Conservation (phyloP, 2,888 invertebrate genomes). For the Tetropium fuscum region DNA sequence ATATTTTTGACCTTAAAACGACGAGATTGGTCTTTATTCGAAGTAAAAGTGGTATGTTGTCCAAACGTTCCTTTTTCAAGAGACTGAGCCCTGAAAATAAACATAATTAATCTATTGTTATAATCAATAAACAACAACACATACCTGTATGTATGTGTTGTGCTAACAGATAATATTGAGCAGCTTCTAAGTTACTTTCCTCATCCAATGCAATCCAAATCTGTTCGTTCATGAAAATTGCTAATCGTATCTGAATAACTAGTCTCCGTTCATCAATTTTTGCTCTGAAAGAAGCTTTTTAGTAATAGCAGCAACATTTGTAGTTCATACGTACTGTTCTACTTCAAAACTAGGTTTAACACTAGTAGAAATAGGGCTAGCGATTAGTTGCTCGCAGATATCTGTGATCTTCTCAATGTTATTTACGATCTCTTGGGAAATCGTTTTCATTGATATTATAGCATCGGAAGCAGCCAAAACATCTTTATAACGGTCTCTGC, state of each 20-base stretch:
- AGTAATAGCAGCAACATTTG: not conserved
- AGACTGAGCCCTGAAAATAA: conserved; percentile 67
- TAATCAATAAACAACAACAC: not conserved
- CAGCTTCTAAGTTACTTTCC: conserved; percentile 81
- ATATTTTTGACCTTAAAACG: conserved; percentile 77
- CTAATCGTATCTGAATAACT: conserved; percentile 83
- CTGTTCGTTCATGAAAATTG: conserved; percentile 88
- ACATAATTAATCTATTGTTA: conserved; percentile 6
- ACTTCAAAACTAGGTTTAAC: conserved; percentile 31
- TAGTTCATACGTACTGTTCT: conserved; percentile 45
- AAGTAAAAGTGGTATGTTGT: conserved; percentile 76
- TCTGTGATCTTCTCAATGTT: conserved; percentile 60
- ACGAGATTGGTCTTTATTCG: conserved; percentile 74
- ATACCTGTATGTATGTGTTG: conserved; percentile 84
- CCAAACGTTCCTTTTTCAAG: conserved; percentile 64
- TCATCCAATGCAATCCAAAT: conserved; percentile 89
- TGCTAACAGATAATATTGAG: conserved; percentile 86
- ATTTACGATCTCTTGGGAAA: conserved; percentile 61
- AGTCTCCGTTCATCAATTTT: conserved; percentile 69
- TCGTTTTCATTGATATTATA: conserved; percentile 70
- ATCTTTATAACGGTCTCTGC: conserved; percentile 92
- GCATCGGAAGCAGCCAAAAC: conserved; percentile 96
- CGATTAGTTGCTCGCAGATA: conserved; percentile 58
- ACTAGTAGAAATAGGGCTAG: conserved; percentile 41
- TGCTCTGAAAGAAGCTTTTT: conserved; percentile 48